These are phyloP conservation scores for Euzophera pinguis DNA, from an alignment of 2,888 invertebrate species.

Conservation along the genomic window DNA sequence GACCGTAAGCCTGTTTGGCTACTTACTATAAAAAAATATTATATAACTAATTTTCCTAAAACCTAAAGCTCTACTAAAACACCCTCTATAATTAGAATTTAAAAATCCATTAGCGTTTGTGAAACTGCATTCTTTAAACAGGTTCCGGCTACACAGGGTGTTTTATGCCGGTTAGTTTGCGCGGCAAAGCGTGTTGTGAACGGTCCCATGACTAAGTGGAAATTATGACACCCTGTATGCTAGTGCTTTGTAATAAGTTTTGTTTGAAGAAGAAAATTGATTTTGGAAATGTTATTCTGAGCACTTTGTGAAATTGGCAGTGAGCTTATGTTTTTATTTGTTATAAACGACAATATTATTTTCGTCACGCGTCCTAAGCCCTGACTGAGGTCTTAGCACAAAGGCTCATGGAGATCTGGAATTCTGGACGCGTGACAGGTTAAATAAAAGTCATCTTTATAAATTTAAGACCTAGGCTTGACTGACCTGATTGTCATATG, in stretches of 20 bases:
- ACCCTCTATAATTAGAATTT: constrained; percentile 4
- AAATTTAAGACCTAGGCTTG: too few species aligned
- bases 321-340: too few species aligned
- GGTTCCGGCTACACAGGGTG: neutral
- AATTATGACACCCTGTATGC: constrained; percentile 4
- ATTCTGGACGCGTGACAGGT: too few species aligned
- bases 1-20: too few species aligned
- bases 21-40: too few species aligned
- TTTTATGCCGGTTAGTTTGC: neutral
- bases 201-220: neutral
- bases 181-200: neutral
- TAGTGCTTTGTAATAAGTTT: constrained; percentile 3
- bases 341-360: too few species aligned
- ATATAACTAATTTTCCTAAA: neutral
- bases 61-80: neutral
- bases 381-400: too few species aligned
- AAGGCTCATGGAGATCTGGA: too few species aligned
- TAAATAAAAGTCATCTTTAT: too few species aligned
- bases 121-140: neutral
- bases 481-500: too few species aligned
- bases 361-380: too few species aligned
- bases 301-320: neutral
- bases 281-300: neutral
- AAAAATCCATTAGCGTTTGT: constrained; percentile 1
- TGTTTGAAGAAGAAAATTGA: neutral